Base-by-base conservation (phyloP, 2,888 invertebrate genomes). In the Ligdia adustata region DNA sequence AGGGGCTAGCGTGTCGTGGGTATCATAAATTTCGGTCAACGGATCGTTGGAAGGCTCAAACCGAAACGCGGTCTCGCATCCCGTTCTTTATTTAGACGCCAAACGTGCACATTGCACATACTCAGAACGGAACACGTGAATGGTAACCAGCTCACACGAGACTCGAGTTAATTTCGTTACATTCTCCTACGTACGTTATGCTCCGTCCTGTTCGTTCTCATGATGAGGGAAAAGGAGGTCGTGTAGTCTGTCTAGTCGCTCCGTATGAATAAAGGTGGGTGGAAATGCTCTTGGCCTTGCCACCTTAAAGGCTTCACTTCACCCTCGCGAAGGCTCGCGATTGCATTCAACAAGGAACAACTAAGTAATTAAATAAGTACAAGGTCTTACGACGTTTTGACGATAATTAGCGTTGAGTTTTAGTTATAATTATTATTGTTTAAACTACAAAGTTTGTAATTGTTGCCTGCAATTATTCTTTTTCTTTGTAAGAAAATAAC, bases 281-380 rank as follows among this genome's bases (percentile, higher is more conserved):
- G 45, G 45, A 39, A 57, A 60, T 55, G 63, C 44, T 69, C 73
- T 73, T 74, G 72, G 62, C 74, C 72, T 74, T 74, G 71, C 38
- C 60, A 59, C 57, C 59, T 71, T 64, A 42, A 66, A 61, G 75
- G 75, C 56, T 74, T 74, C 74, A 53, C 56, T 74, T 74, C 74
- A 53, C 55, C 42, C 42, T 32, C 28, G 9, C 31, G 18, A 13
- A 24, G 32, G 22, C 27, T 34, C 42, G 37, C 15, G 22, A 24
- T 4, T 27, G 15, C 16, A 16, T 27, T 27, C 4, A 27, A 7
- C 27, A 37, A 27, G 13, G 5, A 9, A 33, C 12, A 4, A 5
- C n/a, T n/a, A n/a, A n/a, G n/a, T n/a, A n/a, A n/a, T n/a, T n/a
- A n/a, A n/a, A n/a, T n/a, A n/a, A n/a, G n/a, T n/a, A n/a, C n/a